phyloP scores from a whole-genome alignment of 2,797 vertebrate species.

The Oreochromis mossambicus region DNA sequence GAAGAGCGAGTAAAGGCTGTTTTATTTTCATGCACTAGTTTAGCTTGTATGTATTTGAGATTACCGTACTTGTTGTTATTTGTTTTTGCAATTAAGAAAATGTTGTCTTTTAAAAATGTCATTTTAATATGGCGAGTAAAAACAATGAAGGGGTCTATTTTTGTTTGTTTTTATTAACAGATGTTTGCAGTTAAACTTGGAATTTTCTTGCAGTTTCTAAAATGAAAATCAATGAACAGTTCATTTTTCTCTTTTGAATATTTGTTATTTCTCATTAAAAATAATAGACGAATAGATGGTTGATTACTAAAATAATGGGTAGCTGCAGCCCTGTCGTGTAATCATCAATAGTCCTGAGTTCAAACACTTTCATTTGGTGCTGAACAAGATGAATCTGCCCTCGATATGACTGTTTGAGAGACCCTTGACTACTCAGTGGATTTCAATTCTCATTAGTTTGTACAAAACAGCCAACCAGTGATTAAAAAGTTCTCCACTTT shows the following conservation, averaged over 20 bases:
- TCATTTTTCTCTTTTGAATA: background rate
- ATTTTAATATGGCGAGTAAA: background rate
- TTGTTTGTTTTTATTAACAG: background rate
- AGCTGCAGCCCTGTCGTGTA: background rate
- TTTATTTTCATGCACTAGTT: background rate
- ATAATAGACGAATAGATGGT: background rate
- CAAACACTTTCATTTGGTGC: background rate
- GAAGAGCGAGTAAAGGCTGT: background rate
- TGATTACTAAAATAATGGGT: background rate
- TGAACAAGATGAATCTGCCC: background rate
- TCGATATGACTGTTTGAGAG: background rate
- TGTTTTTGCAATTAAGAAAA: background rate
- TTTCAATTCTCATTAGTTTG: background rate
- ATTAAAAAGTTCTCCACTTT: background rate
- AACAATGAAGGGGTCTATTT: background rate
- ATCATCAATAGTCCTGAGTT: background rate
- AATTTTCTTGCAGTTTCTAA: background rate
- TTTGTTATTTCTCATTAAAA: background rate
- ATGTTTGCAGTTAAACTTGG: background rate
- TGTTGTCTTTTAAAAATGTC: background rate
- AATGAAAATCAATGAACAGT: background rate
- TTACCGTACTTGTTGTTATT: background rate
- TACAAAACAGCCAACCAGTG: background rate
- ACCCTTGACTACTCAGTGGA: background rate
- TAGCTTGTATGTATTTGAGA: background rate